Evolutionary conservation across 1,140 invertebrate species (phyloP).

Genomic region (Caenorhabditis brenneri): DNA sequence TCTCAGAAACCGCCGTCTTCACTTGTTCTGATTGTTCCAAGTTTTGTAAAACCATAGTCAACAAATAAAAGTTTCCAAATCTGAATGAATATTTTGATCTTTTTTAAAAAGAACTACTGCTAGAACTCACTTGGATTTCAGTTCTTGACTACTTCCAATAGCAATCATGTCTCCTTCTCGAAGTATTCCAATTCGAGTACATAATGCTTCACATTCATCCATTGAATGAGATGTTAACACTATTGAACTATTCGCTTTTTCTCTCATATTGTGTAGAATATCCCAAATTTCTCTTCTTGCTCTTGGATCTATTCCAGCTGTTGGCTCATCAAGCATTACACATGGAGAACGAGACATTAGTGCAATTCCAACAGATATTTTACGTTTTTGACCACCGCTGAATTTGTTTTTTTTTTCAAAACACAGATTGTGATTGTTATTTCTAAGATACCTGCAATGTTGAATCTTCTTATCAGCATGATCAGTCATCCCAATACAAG

Average conservation of each 20-base stretch:
- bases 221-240: slow-evolving; percentile 68
- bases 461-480: slow-evolving; percentile 50
- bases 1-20: background rate
- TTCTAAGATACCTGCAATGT: too few species aligned
- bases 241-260: slow-evolving; percentile 27
- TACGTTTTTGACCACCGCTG: slow-evolving; percentile 73
- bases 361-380: slow-evolving; percentile 73
- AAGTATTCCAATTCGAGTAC: slow-evolving; percentile 63
- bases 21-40: background rate
- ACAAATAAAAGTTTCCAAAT: background rate
- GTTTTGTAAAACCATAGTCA: background rate
- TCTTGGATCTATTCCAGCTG: slow-evolving; percentile 75
- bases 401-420: too few species aligned
- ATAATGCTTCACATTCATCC: slow-evolving; percentile 69
- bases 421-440: too few species aligned
- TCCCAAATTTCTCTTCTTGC: slow-evolving; percentile 74
- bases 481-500: slow-evolving; percentile 44
- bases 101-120: too few species aligned
- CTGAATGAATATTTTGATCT: too few species aligned
- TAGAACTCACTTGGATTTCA: slow-evolving; percentile 73
- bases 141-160: slow-evolving; percentile 72
- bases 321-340: slow-evolving; percentile 75
- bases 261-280: slow-evolving; percentile 61
- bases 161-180: slow-evolving; percentile 73
- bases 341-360: slow-evolving; percentile 73